Evolutionary conservation across 92 coral and sea anemone genomes (phyloP).

Genomic region (Pocillopora grandis): DNA sequence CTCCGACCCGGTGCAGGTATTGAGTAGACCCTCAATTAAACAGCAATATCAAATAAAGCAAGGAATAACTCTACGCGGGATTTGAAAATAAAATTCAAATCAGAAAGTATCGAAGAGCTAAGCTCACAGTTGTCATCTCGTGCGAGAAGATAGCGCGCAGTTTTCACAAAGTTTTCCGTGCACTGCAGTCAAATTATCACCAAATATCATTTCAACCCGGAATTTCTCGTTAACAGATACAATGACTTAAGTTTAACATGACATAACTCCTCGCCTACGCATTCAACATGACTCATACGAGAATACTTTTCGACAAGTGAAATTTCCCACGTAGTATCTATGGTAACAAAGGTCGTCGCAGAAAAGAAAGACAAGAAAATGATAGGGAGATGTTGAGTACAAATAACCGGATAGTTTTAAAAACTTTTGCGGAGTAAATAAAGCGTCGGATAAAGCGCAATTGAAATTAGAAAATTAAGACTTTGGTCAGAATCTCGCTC

Average conservation of each 20-base stretch:
- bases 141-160: background rate
- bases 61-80: constrained; percentile 14
- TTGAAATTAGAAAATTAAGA: constrained; percentile 14
- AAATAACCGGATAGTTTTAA: background rate
- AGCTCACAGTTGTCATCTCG: background rate
- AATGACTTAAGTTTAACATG: background rate
- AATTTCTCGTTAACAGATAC: background rate
- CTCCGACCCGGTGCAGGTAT: constrained; percentile 24
- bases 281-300: constrained; percentile 3
- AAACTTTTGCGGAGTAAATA: constrained; percentile 6
- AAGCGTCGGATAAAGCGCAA: background rate
- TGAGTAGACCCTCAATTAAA: constrained; percentile 33
- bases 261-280: constrained; percentile 24
- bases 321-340: constrained; percentile 28
- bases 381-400: background rate
- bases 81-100: constrained; percentile 7
- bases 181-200: background rate
- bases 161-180: background rate
- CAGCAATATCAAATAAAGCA: constrained; percentile 35
- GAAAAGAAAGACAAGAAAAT: background rate
- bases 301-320: background rate
- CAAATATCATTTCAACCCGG: background rate
- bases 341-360: constrained; percentile 27
- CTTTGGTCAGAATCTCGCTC: background rate
- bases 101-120: background rate